phyloP scores from a whole-genome alignment of 2,113 vertebrate genomes.

The Poeciliopsis prolifica region DNA sequence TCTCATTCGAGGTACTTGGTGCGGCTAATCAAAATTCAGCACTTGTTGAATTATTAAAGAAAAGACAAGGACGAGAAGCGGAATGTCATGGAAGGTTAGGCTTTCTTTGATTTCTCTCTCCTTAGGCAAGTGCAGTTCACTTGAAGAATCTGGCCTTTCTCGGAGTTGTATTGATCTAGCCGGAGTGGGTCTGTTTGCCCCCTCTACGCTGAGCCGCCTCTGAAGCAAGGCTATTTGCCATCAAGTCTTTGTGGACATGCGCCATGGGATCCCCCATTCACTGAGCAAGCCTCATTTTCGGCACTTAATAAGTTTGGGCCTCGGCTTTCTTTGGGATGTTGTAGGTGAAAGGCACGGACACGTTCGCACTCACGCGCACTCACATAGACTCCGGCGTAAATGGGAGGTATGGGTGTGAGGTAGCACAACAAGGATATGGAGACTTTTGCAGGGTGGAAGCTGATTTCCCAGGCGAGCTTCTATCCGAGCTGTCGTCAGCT shows the following conservation, averaged over 20 bases:
- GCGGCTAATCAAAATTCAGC: constrained; percentile 47
- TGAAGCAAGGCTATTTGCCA: constrained; percentile 68
- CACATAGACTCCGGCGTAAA: constrained; percentile 5
- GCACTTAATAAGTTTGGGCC: constrained; percentile 71
- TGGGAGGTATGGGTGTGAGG: constrained; percentile 30
- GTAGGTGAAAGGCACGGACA: constrained; percentile 24
- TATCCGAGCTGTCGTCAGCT: constrained; percentile 68
- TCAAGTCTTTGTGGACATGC: constrained; percentile 68
- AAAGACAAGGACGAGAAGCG: constrained; percentile 40
- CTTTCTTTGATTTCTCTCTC: constrained; percentile 64
- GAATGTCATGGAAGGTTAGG: constrained; percentile 59
- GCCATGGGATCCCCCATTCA: constrained; percentile 70
- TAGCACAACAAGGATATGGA: constrained; percentile 58
- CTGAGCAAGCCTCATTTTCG: constrained; percentile 70
- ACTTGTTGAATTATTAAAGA: constrained; percentile 60
- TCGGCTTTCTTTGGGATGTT: constrained; percentile 53
- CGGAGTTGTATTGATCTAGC: constrained; percentile 68
- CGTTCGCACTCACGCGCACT: background rate
- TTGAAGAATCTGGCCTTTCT: constrained; percentile 57
- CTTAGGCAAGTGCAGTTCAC: constrained; percentile 49
- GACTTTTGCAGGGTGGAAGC: constrained; percentile 42
- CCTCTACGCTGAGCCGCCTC: constrained; percentile 46
- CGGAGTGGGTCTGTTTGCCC: constrained; percentile 60
- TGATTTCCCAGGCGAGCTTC: constrained; percentile 76
- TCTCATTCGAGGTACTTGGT: constrained; percentile 34